These are phyloP conservation scores for Ellobium chinense DNA, from an alignment of 2,888 invertebrate species.

Conservation along the genomic window DNA sequence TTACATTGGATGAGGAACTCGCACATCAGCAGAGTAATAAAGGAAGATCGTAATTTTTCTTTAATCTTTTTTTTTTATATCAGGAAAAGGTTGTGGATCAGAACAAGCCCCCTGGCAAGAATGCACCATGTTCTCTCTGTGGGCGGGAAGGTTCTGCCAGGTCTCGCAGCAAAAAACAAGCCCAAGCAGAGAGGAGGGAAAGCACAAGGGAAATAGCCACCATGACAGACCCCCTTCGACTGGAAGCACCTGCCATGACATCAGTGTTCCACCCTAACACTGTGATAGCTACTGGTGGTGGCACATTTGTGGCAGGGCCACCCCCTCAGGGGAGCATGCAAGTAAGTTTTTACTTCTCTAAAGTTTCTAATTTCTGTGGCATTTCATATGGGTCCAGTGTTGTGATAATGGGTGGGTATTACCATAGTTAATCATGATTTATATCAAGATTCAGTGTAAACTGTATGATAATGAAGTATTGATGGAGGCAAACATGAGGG, in stretches of 20 bases:
- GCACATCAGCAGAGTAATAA: too few relatives aligned
- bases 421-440: too few relatives aligned
- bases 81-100: conserved; percentile 20
- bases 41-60: too few relatives aligned
- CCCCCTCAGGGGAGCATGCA: not conserved
- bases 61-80: too few relatives aligned
- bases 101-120: conserved; percentile 12
- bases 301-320: conserved; percentile 33
- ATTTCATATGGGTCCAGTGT: too few relatives aligned
- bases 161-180: conserved; percentile 12
- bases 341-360: conserved; percentile 7
- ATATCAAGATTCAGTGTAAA: too few relatives aligned
- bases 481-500: too few relatives aligned
- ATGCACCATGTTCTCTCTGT: conserved; percentile 26
- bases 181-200: not conserved
- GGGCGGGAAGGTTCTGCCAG: conserved; percentile 13
- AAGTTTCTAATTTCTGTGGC: not conserved
- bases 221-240: conserved; percentile 24
- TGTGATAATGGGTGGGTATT: too few relatives aligned
- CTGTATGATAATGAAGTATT: too few relatives aligned
- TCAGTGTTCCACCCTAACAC: not conserved
- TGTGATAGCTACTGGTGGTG: conserved; percentile 3
- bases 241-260: not conserved
- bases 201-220: conserved; percentile 16
- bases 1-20: too few relatives aligned